Base-by-base conservation (phyloP, 2,888 invertebrate genomes). In the Eucera pruinosa region DNA sequence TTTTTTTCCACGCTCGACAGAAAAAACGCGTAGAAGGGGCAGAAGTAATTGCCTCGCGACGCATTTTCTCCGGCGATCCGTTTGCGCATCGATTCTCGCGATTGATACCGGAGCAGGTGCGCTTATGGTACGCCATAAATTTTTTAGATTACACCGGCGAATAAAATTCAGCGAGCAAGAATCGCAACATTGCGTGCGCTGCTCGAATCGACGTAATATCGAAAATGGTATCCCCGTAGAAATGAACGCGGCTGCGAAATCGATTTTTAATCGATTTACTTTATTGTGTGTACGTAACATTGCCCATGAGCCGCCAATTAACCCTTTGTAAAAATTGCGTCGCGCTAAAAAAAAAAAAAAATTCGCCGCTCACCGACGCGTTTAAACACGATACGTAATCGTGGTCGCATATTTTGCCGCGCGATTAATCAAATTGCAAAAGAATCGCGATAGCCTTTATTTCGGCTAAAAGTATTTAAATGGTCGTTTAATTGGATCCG, bases 61-160 rank as follows among this genome's bases (percentile, higher is more conserved):
- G 27, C 45, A 20, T 25, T 64, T 54, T 33, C 50, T 20, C 27
- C 25, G 41, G 15, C 36, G 64, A 67, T 64, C 69, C 61, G 36
- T 73, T 79, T 83, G 78, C 80, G 83, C 85, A 85, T 87, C 83
- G 82, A 83, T 87, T 82, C 76, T 72, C 81, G 62, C 73, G 70
- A 77, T 78, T 66, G 75, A 66, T 65, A 52, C 52, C 52, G 15
- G 71, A 64, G 27, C 71, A 74, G 57, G 66, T 55, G 65, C 47
- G 41, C 39, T 60, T 41, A 45, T 61, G n/a, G 48, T 18, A 36
- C 25, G 50, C 57, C 57, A 18, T 79, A 69, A 79, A 81, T 81
- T 79, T 36, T 61, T 62, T 55, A 65, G 43, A 60, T 71, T 41
- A 18, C 47, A n/a, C n/a, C 20, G 3, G 25, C 20, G 41, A 36